These are phyloP conservation scores for Nemurella pictetii DNA, from an alignment of 2,888 invertebrate species.

Conservation along the genomic window DNA sequence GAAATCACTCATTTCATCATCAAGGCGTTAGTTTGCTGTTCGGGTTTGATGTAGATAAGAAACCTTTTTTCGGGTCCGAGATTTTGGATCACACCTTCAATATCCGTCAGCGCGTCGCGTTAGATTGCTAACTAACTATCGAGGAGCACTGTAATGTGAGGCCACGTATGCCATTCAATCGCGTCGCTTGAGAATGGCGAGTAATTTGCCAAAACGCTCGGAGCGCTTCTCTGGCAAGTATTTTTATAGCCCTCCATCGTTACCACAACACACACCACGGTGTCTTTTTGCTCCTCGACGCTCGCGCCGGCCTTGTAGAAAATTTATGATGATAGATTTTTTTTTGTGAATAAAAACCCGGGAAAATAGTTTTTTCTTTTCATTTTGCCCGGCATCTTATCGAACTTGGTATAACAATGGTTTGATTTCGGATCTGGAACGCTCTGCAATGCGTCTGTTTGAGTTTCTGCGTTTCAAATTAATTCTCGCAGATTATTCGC, in stretches of 20 bases:
- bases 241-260: neutral
- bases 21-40: neutral
- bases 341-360: neutral
- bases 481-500: neutral
- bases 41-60: no score
- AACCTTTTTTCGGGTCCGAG: neutral
- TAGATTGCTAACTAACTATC: no score
- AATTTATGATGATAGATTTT: neutral
- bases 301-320: neutral
- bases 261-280: neutral
- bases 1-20: neutral
- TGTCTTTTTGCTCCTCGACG: neutral
- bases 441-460: neutral
- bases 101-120: neutral
- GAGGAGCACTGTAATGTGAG: no score
- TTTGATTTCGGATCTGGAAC: neutral
- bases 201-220: neutral
- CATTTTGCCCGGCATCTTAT: neutral
- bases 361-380: neutral
- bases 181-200: neutral
- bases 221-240: neutral
- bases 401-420: no score
- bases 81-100: neutral
- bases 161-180: neutral
- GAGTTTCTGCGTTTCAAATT: neutral